Conservation (phyloP, 2,797 vertebrate species). For the Rhodeus uyekii region DNA sequence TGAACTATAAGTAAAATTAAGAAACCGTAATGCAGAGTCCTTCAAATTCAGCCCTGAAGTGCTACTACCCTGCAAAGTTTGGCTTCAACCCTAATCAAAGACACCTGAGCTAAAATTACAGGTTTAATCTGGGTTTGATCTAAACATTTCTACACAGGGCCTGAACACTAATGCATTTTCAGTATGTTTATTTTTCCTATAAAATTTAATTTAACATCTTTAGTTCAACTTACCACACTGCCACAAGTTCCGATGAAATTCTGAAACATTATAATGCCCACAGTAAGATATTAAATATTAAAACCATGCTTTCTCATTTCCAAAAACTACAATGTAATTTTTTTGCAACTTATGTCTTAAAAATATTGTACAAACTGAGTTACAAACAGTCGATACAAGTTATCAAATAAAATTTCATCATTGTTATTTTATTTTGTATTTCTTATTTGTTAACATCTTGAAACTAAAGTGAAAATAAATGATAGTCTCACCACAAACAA, state of each 20-base stretch:
- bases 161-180: not conserved
- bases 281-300: not conserved
- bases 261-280: not conserved
- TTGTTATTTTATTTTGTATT: no score
- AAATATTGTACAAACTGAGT: not conserved
- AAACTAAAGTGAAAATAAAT: no score
- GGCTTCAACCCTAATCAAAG: not conserved
- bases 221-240: not conserved
- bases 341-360: not conserved
- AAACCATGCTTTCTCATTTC: not conserved
- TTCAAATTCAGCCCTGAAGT: not conserved
- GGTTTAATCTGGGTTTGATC: not conserved
- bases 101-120: not conserved
- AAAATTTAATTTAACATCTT: not conserved
- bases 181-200: not conserved
- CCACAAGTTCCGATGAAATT: not conserved
- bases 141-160: not conserved
- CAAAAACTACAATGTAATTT: not conserved
- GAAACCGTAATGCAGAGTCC: not conserved
- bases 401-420: not conserved
- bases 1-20: not conserved
- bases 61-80: not conserved
- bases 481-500: not conserved
- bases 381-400: not conserved
- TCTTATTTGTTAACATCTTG: no score